phyloP scores from a whole-genome alignment of 2,113 vertebrate species.

The Corapipo altera region DNA sequence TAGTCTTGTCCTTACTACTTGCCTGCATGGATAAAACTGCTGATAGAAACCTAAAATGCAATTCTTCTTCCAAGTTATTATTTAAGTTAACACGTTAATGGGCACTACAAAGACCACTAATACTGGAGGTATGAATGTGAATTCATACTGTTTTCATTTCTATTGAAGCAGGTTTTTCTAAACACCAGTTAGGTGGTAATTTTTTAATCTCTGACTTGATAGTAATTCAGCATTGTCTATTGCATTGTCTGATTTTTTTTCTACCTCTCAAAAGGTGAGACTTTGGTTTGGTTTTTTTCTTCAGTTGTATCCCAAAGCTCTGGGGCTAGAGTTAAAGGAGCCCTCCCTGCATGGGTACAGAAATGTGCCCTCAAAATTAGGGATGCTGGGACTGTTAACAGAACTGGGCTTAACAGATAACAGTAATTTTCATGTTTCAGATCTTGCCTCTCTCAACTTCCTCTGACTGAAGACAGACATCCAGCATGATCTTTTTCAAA shows the following conservation, averaged over 20 bases:
- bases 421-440: not conserved
- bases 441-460: not conserved
- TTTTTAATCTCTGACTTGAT: not conserved
- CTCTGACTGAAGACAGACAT: not conserved
- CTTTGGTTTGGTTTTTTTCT: not conserved
- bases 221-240: not conserved
- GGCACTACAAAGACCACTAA: not conserved
- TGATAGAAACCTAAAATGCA: not conserved
- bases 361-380: not conserved
- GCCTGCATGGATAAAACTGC: not conserved
- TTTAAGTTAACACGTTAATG: not conserved
- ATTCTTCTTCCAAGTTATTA: not conserved
- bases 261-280: not conserved
- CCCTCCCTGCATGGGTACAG: not conserved
- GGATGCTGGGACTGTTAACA: not conserved
- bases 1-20: not conserved
- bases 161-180: not conserved
- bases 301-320: not conserved
- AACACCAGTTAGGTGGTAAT: not conserved
- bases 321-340: not conserved
- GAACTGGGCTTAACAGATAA: not conserved
- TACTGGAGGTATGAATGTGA: not conserved
- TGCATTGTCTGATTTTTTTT: not conserved
- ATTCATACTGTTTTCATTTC: not conserved
- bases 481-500: not conserved